Conservation (phyloP, 2,888 invertebrate genomes). For the Pocota personata region DNA sequence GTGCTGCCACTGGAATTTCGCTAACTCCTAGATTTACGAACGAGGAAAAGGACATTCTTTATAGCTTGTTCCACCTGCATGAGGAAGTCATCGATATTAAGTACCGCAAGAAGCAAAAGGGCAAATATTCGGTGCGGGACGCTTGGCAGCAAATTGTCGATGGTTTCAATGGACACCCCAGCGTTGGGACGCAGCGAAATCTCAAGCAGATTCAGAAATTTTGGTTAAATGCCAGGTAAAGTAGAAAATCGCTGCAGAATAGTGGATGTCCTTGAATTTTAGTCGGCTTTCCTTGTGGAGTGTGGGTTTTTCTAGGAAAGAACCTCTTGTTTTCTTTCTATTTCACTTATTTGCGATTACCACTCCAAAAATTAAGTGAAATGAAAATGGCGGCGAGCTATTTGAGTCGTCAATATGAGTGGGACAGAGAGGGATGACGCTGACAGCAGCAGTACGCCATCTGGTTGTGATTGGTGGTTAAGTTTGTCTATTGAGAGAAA, state of each 20-base stretch:
- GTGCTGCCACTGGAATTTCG: conserved; percentile 74
- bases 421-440: conserved; percentile 29
- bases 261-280: neutral
- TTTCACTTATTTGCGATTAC: conserved; percentile 40
- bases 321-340: neutral
- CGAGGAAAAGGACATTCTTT: conserved; percentile 81
- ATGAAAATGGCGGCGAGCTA: conserved; percentile 68
- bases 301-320: conserved; percentile 46
- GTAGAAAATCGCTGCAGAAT: neutral
- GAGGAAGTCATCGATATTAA: conserved; percentile 82
- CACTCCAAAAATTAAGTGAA: conserved; percentile 69
- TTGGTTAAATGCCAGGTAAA: conserved; percentile 82
- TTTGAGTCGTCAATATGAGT: conserved; percentile 48
- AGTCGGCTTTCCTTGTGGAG: conserved; percentile 17
- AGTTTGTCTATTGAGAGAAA: neutral
- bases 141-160: conserved; percentile 82
- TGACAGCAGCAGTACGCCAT: conserved; percentile 39
- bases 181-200: conserved; percentile 79
- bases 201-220: conserved; percentile 82
- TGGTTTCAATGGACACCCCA: conserved; percentile 80
- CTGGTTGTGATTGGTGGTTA: conserved; percentile 20
- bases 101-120: conserved; percentile 80
- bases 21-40: conserved; percentile 81
- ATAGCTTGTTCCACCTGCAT: conserved; percentile 79
- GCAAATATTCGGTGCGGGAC: conserved; percentile 80